Base-by-base conservation (phyloP, 2,113 vertebrate genomes). In the Apus apus region DNA sequence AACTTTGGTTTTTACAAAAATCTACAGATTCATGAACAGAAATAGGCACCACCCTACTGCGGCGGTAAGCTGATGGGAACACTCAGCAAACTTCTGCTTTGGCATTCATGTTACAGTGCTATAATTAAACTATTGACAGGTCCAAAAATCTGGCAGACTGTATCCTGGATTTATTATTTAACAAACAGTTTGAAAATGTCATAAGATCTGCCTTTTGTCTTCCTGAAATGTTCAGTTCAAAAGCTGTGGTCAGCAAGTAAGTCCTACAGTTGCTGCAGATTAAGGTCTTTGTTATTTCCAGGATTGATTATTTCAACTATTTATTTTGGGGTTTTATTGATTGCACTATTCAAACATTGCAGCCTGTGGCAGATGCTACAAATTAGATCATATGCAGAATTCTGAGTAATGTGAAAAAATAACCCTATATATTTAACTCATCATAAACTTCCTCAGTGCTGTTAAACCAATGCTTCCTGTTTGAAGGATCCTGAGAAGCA, bases 301-400 rank as follows among this genome's bases (percentile, higher is more conserved):
- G 66, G 51, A 45, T 11, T 89, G 83, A 94, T 89, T 80, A 94
- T 74, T 92, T 84, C 65, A 73, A 73, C 58, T 82, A 70, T 87
- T 93, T 96, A 93, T 95, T 97, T 92, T 83, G 79, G 11, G 26
- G 38, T 36, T 80, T 91, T 56, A 82, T 67, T 96, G 92, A 96
- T 96, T 97, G 81, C 90, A 53, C 84, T 85, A 96, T 96, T 97
- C 97, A 97, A 91, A 77, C 45, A n/a, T 17, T 71, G 73, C 30
- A 85, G 48, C 26, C 38, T 71, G 36, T 27, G 48, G 71, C n/a
- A 2, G 68, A 83, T 91, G 76, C 30, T 85, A 62, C 50, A 87
- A 92, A 65, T 73, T 43, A 87, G 40, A 89, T 85, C 79, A 60
- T 38, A 79, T 21, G 22, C 32, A 91, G 30, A 83, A 76, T 89